These are phyloP conservation scores for Arctocebus calabarensis DNA, from an alignment of 2,797 vertebrate species.

Conservation along the genomic window DNA sequence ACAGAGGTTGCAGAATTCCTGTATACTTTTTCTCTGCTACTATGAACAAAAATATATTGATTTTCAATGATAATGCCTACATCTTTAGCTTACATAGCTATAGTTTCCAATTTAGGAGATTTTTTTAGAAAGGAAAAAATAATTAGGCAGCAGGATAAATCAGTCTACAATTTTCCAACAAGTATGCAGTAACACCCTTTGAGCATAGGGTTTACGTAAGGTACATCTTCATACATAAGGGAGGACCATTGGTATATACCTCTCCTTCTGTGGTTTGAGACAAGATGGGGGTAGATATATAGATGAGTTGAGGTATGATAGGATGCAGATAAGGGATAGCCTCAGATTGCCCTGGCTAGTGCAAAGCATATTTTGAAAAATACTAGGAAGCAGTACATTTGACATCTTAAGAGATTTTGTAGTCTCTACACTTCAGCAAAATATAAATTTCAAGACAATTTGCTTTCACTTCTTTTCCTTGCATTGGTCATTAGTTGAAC, in stretches of 20 bases:
- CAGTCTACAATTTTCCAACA: neutral
- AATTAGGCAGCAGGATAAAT: slow-evolving; percentile 32
- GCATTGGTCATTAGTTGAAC: neutral
- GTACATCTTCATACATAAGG: neutral
- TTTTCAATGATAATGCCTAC: neutral
- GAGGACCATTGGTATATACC: neutral
- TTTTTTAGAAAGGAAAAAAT: slow-evolving; percentile 51
- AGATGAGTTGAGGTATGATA: neutral
- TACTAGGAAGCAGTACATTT: neutral
- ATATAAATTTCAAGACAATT: slow-evolving; percentile 38
- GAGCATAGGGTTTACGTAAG: neutral
- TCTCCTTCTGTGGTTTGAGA: neutral
- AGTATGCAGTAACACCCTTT: neutral
- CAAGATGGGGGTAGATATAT: neutral
- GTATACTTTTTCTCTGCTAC: neutral
- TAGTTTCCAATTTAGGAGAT: slow-evolving; percentile 17
- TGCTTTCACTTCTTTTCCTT: neutral
- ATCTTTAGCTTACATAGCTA: neutral
- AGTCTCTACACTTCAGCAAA: neutral
- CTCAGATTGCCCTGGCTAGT: neutral
- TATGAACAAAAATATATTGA: neutral
- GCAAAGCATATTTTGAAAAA: slow-evolving; percentile 15
- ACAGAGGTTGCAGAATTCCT: neutral
- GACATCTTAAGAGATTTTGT: slow-evolving; percentile 6
- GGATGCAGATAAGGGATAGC: neutral